Conservation (phyloP, 2,797 vertebrate species). For the Pseudochirops cupreus region DNA sequence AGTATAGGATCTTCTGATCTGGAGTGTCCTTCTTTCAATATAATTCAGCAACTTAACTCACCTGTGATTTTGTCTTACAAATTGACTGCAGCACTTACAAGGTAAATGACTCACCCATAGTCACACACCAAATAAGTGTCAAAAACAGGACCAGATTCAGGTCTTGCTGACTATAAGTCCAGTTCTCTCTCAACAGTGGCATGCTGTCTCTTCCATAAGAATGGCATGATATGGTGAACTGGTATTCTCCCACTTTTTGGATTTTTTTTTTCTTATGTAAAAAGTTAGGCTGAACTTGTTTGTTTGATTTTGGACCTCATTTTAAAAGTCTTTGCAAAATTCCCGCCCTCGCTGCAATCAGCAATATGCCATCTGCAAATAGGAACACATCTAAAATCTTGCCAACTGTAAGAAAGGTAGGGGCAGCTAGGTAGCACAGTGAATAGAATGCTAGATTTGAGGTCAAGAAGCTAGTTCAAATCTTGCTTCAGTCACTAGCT, state of each 20-base stretch:
- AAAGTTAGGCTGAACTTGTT: background rate
- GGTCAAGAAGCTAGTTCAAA: background rate
- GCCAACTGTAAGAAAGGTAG: background rate
- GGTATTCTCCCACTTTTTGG: background rate
- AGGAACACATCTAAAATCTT: background rate
- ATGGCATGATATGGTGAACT: background rate
- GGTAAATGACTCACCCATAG: background rate
- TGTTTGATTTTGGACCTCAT: background rate
- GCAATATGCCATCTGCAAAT: background rate
- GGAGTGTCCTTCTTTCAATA: background rate
- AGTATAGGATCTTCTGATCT: background rate
- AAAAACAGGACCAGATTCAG: background rate
- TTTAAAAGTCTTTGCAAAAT: background rate
- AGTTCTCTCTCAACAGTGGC: background rate
- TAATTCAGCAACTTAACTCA: background rate
- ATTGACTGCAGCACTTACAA: background rate
- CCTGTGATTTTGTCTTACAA: background rate
- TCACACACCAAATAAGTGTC: background rate
- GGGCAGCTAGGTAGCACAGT: background rate
- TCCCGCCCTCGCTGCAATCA: background rate
- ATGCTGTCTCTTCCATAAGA: background rate
- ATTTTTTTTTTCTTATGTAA: background rate
- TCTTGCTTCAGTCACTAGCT: background rate
- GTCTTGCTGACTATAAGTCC: background rate
- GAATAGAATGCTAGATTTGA: background rate